Percentiles rank a stretch among this genome's conserved stretches.
phyloP scores from a whole-genome alignment of 2,797 vertebrate genomes.

The Malurus leucopterus region DNA sequence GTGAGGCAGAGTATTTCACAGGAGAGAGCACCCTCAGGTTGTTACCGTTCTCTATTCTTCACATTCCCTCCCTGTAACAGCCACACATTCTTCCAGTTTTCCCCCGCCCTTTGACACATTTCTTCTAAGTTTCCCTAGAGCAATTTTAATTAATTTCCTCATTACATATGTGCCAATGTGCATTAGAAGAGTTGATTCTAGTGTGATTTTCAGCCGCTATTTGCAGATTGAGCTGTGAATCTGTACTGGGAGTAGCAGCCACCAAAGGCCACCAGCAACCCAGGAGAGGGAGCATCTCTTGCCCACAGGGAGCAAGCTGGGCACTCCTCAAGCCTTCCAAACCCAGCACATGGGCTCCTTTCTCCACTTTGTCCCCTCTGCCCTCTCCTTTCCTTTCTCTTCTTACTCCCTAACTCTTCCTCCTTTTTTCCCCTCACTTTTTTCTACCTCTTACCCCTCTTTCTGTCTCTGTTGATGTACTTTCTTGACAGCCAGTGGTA shows the following conservation, averaged over 20 bases:
- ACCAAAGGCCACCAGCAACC: background rate
- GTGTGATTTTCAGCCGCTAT: background rate
- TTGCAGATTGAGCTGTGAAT: accelerated
- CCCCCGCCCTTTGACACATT: background rate
- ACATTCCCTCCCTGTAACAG: background rate
- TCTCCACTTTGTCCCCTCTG: background rate
- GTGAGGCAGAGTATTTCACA: background rate
- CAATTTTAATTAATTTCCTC: background rate
- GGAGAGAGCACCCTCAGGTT: background rate
- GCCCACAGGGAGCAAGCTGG: background rate
- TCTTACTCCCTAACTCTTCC: background rate
- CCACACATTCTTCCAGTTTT: background rate
- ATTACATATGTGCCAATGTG: background rate
- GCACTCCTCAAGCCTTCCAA: background rate
- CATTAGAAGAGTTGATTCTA: background rate
- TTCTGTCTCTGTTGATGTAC: background rate
- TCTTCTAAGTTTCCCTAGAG: background rate
- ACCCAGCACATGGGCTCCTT: background rate
- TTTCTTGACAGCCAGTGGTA: background rate
- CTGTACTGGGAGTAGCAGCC: background rate
- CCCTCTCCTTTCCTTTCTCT: background rate
- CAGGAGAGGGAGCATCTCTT: background rate
- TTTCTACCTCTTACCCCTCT: background rate
- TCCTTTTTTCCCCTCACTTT: background rate
- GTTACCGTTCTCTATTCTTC: background rate